Conservation (phyloP, 2,888 invertebrate species). For the Nudaria mundana region DNA sequence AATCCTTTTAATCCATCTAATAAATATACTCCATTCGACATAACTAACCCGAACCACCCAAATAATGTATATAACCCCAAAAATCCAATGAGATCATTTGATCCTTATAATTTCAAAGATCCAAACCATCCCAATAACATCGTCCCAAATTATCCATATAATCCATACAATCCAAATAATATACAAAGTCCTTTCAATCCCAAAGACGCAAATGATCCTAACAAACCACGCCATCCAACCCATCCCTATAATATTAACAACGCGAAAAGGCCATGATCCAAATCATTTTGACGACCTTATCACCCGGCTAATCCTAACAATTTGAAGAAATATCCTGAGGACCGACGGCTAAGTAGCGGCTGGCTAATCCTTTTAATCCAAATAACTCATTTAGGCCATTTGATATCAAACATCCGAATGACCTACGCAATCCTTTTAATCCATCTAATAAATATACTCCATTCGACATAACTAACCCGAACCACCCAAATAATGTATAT, state of each 20-base stretch:
- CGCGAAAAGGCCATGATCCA: neutral
- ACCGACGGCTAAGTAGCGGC: conserved; percentile 1
- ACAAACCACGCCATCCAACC: neutral
- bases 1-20: conserved; percentile 2
- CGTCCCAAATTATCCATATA: neutral
- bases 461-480: neutral
- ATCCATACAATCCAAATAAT: conserved; percentile 3
- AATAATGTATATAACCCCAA: conserved; percentile 1
- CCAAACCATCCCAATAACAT: conserved; percentile 4
- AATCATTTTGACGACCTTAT: neutral
- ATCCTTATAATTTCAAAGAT: neutral
- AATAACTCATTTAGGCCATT: neutral
- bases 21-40: neutral
- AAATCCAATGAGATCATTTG: conserved; percentile 1
- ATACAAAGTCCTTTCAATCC: neutral
- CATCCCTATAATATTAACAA: neutral
- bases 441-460: neutral
- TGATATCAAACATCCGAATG: neutral
- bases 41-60: neutral
- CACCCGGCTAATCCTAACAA: conserved; percentile 3
- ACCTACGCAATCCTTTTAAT: neutral
- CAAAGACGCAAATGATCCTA: neutral
- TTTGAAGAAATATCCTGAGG: neutral
- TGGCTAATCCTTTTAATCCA: conserved; percentile 2
- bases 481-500: neutral